Evolutionary conservation across 1,140 invertebrate genomes (phyloP), one percentile per base, ranked within the genome.

Genomic region (Andrena cerasifolii): DNA sequence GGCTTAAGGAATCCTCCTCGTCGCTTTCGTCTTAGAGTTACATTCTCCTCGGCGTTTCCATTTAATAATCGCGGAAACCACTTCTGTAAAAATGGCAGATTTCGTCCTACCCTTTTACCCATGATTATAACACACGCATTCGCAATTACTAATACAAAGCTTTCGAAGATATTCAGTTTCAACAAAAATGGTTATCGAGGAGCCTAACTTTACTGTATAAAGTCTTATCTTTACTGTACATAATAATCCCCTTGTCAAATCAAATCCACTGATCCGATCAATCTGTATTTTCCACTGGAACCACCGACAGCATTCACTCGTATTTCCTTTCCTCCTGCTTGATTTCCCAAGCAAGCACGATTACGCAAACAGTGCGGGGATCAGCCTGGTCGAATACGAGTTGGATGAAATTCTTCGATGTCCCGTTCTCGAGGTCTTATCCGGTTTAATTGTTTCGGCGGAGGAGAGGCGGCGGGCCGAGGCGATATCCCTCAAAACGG

Each of bases 391-490:
- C 21, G 21, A 12, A 36, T 14, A 3, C 14, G 26, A 28, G 28
- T 10, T 36, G 36, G 5, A 53, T 28, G 47, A 43, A 43, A 74
- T 53, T 74, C 71, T 28, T 33, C 59, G 21, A 18, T 45, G 12
- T 62, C 36, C 59, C 36, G 72, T 18, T 33, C 21, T 21, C n/a
- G n/a, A n/a, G n/a, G n/a, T n/a, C 28, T 61, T 40, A 28, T 53
- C 47, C 51, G 28, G 49, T 80, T 54, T 78, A 84, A 84, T 84
- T 84, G 78, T 83, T 74, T 58, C 33, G 43, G 14, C 56, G n/a
- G 65, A 40, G 47, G 14, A 40, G 73, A 67, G 40, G 6, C 12
- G 10, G 36, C 33, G 56, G 33, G 36, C 43, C 33, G 49, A 58
- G 4, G 56, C 70, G 24, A 74, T n/a, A n/a, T 79, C 67, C 28